Percentiles rank a stretch among this genome's conserved stretches.
Evolutionary conservation across 1,140 invertebrate species (phyloP).

Genomic region (Panagrolaimus sp.): DNA sequence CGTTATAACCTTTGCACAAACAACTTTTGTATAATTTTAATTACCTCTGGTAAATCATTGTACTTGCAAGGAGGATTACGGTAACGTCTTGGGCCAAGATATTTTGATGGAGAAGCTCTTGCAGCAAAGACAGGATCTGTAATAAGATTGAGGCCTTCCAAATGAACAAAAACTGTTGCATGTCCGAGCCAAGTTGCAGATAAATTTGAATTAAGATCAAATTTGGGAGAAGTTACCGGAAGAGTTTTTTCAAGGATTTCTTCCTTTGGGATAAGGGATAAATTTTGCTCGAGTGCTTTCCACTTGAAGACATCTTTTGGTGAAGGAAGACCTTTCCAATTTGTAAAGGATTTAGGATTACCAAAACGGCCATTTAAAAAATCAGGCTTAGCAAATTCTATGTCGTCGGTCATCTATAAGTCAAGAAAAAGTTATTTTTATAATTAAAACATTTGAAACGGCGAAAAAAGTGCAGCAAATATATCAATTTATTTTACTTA

Average conservation of each 20-base stretch:
- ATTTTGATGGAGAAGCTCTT: conserved; percentile 31
- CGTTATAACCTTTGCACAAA: conserved; percentile 14
- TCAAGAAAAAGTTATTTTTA: too few species aligned
- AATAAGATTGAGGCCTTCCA: conserved; percentile 38
- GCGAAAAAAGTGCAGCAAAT: too few species aligned
- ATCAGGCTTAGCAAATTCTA: background rate
- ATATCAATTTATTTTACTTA: too few species aligned
- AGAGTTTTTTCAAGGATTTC: conserved; percentile 2
- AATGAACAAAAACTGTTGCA: conserved; percentile 39
- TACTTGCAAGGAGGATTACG: conserved; percentile 41
- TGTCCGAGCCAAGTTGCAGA: conserved; percentile 45
- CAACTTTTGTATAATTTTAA: conserved; percentile 8
- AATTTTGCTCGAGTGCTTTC: background rate
- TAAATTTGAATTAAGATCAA: conserved; percentile 23
- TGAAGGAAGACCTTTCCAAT: conserved; percentile 4
- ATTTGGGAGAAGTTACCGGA: conserved; percentile 16
- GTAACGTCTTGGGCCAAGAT: conserved; percentile 34
- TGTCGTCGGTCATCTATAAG: background rate
- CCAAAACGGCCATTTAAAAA: background rate
- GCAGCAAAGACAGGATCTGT: conserved; percentile 43
- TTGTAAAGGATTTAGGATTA: background rate
- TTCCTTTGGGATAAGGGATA: too few species aligned
- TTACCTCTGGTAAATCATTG: conserved; percentile 40
- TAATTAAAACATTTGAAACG: too few species aligned
- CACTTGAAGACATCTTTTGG: background rate